Percentiles rank a stretch among this genome's conserved stretches.
Conservation (phyloP, 30 jellyfish, hydroid and myxozoan species). For the Aurelia aurita region DNA sequence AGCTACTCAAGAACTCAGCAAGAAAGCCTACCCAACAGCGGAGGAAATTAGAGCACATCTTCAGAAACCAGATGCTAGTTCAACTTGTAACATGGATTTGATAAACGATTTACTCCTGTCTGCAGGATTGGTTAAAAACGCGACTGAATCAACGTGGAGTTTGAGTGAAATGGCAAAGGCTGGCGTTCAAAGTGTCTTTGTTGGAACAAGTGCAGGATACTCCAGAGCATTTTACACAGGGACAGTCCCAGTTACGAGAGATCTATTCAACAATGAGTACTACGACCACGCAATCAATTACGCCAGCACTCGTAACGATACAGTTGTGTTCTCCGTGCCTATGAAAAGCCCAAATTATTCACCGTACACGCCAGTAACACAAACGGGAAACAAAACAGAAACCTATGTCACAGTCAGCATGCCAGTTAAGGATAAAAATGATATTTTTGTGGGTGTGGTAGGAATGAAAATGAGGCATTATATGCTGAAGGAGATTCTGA, state of each 20-base stretch:
- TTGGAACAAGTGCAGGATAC: constrained; percentile 80
- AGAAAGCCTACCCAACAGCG: constrained; percentile 80
- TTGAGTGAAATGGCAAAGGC: background rate
- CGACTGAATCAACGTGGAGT: constrained; percentile 53
- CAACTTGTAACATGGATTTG: constrained; percentile 35
- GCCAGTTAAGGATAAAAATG: constrained; percentile 25
- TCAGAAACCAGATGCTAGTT: background rate
- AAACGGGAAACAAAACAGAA: constrained; percentile 36
- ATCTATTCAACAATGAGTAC: constrained; percentile 55
- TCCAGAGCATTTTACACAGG: constrained; percentile 39
- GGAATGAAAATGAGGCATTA: constrained; percentile 34
- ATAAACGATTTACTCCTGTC: constrained; percentile 56
- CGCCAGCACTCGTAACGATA: constrained; percentile 27
- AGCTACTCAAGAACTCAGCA: constrained; percentile 59
- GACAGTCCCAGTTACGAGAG: constrained; percentile 61
- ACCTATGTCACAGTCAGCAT: constrained; percentile 30
- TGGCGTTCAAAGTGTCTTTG: constrained; percentile 63
- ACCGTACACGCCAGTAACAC: constrained; percentile 8
- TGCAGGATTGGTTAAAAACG: constrained; percentile 47
- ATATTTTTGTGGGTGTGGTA: constrained; percentile 12
- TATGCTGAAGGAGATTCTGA: constrained; percentile 22
- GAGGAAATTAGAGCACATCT: constrained; percentile 68
- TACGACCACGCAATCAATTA: constrained; percentile 66
- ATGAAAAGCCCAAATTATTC: constrained; percentile 9
- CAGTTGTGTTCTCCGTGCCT: constrained; percentile 65